These are phyloP conservation scores for Mormyrus hasselquistii DNA, from an alignment of 2,797 vertebrate genomes.

Conservation along the genomic window DNA sequence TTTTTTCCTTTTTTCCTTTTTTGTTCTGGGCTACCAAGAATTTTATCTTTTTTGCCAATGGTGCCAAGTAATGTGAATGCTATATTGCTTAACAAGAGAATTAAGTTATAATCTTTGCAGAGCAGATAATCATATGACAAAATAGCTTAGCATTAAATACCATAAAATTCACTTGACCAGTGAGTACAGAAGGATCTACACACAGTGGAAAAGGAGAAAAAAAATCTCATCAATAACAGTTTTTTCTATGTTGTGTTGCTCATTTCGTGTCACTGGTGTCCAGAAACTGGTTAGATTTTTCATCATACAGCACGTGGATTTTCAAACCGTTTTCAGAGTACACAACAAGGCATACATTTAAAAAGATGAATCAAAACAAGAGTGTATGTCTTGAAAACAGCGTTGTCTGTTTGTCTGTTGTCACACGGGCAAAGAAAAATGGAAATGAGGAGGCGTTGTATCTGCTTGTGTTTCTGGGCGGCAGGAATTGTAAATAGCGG, in stretches of 20 bases:
- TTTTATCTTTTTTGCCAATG: conserved; percentile 82
- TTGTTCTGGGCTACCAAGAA: conserved; percentile 91
- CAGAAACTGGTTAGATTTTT: conserved; percentile 35
- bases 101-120: conserved; percentile 84
- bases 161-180: conserved; percentile 75
- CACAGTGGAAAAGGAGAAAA: conserved; percentile 47
- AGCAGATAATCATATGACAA: conserved; percentile 90
- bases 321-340: background rate
- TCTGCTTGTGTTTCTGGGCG: conserved; percentile 55
- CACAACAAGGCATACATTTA: conserved; percentile 32
- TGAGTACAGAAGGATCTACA: conserved; percentile 56
- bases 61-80: conserved; percentile 99
- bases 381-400: background rate
- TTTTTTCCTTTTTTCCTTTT: conserved; percentile 65
- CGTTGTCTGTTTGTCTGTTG: conserved; percentile 1
- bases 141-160: conserved; percentile 73
- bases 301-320: conserved; percentile 32
- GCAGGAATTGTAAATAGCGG: conserved; percentile 54
- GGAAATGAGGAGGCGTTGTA: conserved; percentile 66
- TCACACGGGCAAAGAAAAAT: conserved; percentile 44
- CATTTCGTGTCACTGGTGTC: conserved; percentile 25
- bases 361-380: conserved; percentile 45
- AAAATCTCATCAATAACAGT: conserved; percentile 39
- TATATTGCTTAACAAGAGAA: conserved; percentile 83
- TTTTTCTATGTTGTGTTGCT: conserved; percentile 45